These are phyloP conservation scores for Agrochola litura DNA, from an alignment of 2,888 invertebrate genomes.

Conservation along the genomic window DNA sequence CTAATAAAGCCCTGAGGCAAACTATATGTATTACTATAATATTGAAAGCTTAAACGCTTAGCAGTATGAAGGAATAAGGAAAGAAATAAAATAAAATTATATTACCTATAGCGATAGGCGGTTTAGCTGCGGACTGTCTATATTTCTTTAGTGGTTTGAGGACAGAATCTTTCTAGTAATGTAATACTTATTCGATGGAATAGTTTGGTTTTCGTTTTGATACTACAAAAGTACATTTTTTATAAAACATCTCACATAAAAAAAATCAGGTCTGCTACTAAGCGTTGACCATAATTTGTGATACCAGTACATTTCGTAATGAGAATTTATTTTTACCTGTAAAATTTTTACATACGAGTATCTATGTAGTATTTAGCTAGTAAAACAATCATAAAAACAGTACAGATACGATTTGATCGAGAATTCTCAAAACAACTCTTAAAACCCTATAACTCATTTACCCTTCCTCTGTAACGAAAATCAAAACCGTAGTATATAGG, in stretches of 20 bases:
- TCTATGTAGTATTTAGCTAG: not conserved
- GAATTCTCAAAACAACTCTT: slow-evolving; percentile 4
- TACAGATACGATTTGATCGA: not conserved
- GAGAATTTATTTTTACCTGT: not conserved
- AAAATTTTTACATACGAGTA: not conserved
- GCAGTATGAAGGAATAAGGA: slow-evolving; percentile 40
- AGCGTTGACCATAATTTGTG: not conserved
- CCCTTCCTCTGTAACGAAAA: not conserved
- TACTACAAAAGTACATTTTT: not conserved
- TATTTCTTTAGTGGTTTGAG: slow-evolving; percentile 30
- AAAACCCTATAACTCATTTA: not conserved
- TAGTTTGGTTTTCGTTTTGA: not conserved
- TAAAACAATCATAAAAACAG: not conserved
- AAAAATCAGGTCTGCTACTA: not conserved
- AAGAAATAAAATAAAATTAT: slow-evolving; percentile 57
- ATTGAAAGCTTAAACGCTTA: slow-evolving; percentile 48
- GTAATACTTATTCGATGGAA: slow-evolving; percentile 3
- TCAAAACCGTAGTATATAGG: not conserved
- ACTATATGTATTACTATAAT: slow-evolving; percentile 45
- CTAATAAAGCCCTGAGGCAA: slow-evolving; percentile 24
- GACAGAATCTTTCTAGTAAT: slow-evolving; percentile 32
- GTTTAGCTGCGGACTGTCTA: slow-evolving; percentile 48
- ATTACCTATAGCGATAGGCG: slow-evolving; percentile 41
- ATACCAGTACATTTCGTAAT: not conserved
- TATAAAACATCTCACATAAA: not conserved